Conservation (phyloP, 2,113 vertebrate genomes). For the Planiliza haematocheilus region DNA sequence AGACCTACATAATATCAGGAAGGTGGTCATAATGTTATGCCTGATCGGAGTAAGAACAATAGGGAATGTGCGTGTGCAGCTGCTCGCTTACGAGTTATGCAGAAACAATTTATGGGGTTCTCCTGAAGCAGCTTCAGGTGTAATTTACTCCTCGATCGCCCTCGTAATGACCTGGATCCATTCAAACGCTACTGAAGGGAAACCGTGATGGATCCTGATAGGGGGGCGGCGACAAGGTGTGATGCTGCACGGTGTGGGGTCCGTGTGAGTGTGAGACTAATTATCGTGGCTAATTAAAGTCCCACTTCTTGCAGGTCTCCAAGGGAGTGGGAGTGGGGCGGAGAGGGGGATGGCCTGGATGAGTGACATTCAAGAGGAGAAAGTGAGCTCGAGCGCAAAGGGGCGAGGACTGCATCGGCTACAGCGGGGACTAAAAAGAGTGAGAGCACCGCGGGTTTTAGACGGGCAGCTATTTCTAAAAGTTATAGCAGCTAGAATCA, state of each 20-base stretch:
- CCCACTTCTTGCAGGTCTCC: conserved; percentile 74
- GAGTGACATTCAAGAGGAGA: conserved; percentile 60
- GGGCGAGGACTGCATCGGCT: conserved; percentile 26
- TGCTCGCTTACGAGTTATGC: too few species aligned
- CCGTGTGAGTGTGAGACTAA: conserved; percentile 61
- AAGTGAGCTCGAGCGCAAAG: not conserved
- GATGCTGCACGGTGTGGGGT: conserved; percentile 43
- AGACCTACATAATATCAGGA: too few species aligned
- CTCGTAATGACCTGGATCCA: conserved; percentile 18
- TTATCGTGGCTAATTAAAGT: conserved; percentile 80
- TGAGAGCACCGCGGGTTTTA: too few species aligned
- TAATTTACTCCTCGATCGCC: conserved; percentile 14
- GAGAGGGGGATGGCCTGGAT: conserved; percentile 61
- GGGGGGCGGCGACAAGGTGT: conserved; percentile 43
- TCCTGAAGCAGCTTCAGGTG: conserved; percentile 10
- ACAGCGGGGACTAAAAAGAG: too few species aligned
- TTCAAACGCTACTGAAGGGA: conserved; percentile 24
- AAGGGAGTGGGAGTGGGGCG: conserved; percentile 44
- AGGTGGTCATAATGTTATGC: too few species aligned
- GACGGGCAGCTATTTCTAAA: too few species aligned
- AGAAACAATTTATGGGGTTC: too few species aligned
- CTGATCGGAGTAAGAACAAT: too few species aligned
- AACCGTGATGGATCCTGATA: conserved; percentile 22
- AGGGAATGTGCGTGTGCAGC: too few species aligned
- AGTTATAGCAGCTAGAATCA: too few species aligned